These are phyloP conservation scores for Nemotelus pantherinus DNA, from an alignment of 2,888 invertebrate species.

Conservation along the genomic window DNA sequence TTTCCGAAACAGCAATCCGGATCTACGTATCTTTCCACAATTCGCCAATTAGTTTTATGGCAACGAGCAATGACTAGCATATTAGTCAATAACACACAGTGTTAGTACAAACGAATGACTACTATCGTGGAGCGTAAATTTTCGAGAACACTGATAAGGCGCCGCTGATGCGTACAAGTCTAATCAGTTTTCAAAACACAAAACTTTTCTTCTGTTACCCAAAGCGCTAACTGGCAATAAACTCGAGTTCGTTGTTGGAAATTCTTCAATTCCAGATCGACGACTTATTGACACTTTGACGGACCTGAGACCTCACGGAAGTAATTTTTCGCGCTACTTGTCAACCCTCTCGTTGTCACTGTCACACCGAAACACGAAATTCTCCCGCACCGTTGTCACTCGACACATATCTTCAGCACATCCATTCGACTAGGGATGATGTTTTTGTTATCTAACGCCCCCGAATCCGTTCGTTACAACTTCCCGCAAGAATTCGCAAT, in stretches of 20 bases:
- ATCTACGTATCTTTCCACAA: slow-evolving; percentile 22
- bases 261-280: neutral
- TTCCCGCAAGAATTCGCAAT: neutral
- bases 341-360: neutral
- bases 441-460: slow-evolving; percentile 25
- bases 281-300: neutral
- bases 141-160: slow-evolving; percentile 7
- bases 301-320: slow-evolving; percentile 7
- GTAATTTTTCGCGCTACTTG: neutral
- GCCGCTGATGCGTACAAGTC: slow-evolving; percentile 8
- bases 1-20: neutral
- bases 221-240: too few species aligned
- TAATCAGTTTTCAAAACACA: neutral
- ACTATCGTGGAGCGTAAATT: slow-evolving; percentile 12
- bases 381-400: slow-evolving; percentile 2
- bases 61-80: slow-evolving; percentile 6
- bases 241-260: too few species aligned
- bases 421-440: neutral
- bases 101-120: neutral
- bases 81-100: neutral
- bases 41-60: slow-evolving; percentile 10
- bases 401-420: neutral
- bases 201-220: too few species aligned
- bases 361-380: slow-evolving; percentile 17
- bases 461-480: neutral